phyloP scores from a whole-genome alignment of 2,113 vertebrate genomes.

The Pseudorhombus dupliciocellatus region DNA sequence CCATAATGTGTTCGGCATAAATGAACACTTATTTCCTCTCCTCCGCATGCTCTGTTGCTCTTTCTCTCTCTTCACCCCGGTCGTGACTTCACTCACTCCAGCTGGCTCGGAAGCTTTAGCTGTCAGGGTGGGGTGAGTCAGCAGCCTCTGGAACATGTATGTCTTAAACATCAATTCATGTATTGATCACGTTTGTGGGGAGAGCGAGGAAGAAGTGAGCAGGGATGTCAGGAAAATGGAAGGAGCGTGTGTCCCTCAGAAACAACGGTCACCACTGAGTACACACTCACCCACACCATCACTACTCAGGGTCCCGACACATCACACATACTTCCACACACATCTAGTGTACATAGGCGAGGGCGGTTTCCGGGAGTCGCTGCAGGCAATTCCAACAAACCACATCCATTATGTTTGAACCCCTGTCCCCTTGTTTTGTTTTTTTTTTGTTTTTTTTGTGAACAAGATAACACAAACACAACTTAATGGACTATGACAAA shows the following conservation, averaged over 20 bases:
- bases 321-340: conserved; percentile 16
- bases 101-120: conserved; percentile 37
- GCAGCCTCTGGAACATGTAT: conserved; percentile 60
- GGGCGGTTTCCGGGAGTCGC: conserved; percentile 27
- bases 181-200: conserved; percentile 71
- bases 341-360: conserved; percentile 12
- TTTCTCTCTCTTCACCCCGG: conserved; percentile 15
- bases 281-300: conserved; percentile 10
- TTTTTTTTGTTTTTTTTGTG: too few relatives aligned
- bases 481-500: too few relatives aligned
- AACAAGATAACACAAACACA: too few relatives aligned
- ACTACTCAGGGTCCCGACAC: conserved; percentile 36
- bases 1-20: conserved; percentile 67
- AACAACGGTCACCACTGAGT: conserved; percentile 7
- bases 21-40: conserved; percentile 56
- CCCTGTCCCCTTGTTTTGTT: too few relatives aligned
- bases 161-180: conserved; percentile 73
- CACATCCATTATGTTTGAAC: conserved; percentile 44
- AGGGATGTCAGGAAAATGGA: conserved; percentile 40
- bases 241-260: too few relatives aligned
- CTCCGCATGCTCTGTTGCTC: conserved; percentile 37
- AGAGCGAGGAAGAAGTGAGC: conserved; percentile 42
- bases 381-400: conserved; percentile 26
- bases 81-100: conserved; percentile 43
- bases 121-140: conserved; percentile 7